Base-by-base conservation (phyloP, 2,113 vertebrate species). In the Vidua chalybeata region DNA sequence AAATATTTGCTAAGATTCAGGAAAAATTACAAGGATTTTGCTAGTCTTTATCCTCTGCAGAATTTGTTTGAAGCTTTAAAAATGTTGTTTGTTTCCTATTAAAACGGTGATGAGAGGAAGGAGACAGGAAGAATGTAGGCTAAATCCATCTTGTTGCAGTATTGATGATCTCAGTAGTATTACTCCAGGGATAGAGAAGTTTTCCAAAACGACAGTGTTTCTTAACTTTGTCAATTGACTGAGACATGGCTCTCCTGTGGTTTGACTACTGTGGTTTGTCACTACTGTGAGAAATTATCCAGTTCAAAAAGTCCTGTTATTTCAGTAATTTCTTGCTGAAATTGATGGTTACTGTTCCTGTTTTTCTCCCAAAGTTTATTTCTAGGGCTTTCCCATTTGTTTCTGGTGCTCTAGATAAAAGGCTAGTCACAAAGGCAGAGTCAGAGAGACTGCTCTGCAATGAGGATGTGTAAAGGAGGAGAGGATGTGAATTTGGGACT, bases 231-330 rank as follows among this genome's bases (percentile, higher is more conserved):
- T 94, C 84, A 95, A 90, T 92, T 95, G 93, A 72, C 83, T 90
- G 92, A 80, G 94, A 90, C 89, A 73, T 51, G 64, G 77, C 76
- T 94, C 79, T 97, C 82, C 94, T 97, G 95, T 94, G 96, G 96
- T 95, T 97, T 96, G 89, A 90, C 89, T 95, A 13, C 93, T 96
- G 93, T 95, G 94, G 90, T 97, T 97, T 97, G 90, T 96, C 94
- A 95, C 93, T 96, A 88, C 90, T 95, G 90, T 80, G 87, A 94
- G 92, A 87, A 95, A 94, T 95, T 94, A 91, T 78, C 76, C 87
- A 76, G 63, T 93, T 97, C 74, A 94, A 93, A 96, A 96, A 91
- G 77, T 96, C 94, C 66, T 93, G 75, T 96, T 96, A 96, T 95
- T 96, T 92, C 84, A 26, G 56, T 96, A 94, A 97, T 94, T 93